Conservation (phyloP, 2,888 invertebrate species). For the Mythimna impura region DNA sequence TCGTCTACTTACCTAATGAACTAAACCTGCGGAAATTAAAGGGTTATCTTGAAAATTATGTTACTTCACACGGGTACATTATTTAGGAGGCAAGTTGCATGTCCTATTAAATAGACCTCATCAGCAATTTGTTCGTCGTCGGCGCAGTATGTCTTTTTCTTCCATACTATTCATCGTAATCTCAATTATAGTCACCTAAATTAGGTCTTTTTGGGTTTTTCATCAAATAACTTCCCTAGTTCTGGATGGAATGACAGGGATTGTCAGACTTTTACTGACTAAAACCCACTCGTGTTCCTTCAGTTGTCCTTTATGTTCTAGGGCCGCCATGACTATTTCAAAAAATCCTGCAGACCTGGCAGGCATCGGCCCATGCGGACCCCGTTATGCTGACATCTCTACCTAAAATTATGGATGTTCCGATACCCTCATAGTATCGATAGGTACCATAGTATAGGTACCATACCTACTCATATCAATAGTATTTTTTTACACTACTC, state of each 20-base stretch:
- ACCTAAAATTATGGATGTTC: background rate
- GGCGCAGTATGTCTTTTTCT: background rate
- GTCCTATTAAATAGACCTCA: background rate
- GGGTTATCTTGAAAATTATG: background rate
- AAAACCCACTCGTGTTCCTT: too few relatives aligned
- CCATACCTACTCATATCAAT: too few relatives aligned
- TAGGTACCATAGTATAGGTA: background rate
- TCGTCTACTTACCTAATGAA: slow-evolving; percentile 22
- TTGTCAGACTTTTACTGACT: too few relatives aligned
- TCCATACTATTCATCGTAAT: background rate
- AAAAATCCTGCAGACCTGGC: too few relatives aligned
- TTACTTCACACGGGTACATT: background rate
- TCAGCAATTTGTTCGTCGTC: background rate
- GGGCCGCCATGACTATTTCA: too few relatives aligned
- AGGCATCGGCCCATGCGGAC: too few relatives aligned
- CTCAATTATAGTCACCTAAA: background rate
- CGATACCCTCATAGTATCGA: too few relatives aligned
- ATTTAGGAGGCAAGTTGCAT: background rate
- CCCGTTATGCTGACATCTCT: background rate
- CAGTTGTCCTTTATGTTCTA: too few relatives aligned
- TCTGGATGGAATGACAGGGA: too few relatives aligned
- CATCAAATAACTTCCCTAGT: too few relatives aligned
- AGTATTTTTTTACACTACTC: too few relatives aligned
- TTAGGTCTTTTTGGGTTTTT: too few relatives aligned
- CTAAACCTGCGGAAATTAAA: slow-evolving; percentile 9